Conservation (phyloP, 2,888 invertebrate genomes). For the Drosophila acutilabella region DNA sequence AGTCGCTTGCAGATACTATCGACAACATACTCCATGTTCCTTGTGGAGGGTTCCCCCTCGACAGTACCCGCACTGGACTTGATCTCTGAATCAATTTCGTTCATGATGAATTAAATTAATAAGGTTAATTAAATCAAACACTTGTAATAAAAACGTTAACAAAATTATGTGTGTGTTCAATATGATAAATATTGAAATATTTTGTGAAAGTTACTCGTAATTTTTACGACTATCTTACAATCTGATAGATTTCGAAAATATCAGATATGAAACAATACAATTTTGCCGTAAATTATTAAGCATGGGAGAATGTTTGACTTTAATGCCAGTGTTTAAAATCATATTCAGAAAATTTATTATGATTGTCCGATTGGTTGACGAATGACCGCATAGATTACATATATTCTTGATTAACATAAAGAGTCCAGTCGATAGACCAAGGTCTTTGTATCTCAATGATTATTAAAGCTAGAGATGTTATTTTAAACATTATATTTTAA, state of each 20-base stretch:
- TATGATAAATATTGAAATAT: background rate
- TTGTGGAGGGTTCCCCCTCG: background rate
- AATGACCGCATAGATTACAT: no score
- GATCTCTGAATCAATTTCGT: conserved; percentile 1
- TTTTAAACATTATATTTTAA: no score
- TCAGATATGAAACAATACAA: background rate
- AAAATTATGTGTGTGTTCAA: background rate
- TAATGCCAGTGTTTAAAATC: no score
- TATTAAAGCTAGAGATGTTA: no score
- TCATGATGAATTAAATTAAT: conserved; percentile 8
- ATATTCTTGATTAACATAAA: no score
- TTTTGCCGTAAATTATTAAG: no score
- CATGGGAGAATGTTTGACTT: no score
- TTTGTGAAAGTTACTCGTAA: background rate
- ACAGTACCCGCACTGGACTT: background rate
- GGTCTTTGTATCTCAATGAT: no score
- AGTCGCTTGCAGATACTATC: conserved; percentile 62
- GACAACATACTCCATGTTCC: conserved; percentile 33
- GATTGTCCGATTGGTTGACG: no score
- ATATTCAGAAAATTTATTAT: no score
- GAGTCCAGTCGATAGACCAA: no score
- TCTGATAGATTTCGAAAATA: background rate
- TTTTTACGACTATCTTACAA: background rate
- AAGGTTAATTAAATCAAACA: background rate
- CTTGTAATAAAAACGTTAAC: background rate